phyloP scores from a whole-genome alignment of 2,888 invertebrate species.

The Steinernema scapterisci region DNA sequence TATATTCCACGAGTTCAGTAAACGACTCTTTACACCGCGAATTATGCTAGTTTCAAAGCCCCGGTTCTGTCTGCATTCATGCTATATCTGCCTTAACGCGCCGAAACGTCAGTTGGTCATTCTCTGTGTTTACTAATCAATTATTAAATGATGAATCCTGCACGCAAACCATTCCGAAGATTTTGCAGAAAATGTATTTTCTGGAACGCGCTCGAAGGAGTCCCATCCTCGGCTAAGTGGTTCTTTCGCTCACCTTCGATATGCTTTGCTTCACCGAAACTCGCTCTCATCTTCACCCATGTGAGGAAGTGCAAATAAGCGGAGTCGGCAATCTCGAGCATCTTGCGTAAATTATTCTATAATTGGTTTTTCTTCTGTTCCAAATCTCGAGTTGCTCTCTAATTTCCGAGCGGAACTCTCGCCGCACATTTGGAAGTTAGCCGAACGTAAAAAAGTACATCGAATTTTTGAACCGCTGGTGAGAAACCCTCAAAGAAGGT shows the following conservation, averaged over 20 bases:
- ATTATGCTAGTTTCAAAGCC: not conserved
- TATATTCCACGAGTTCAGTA: not conserved
- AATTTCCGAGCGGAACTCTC: not conserved
- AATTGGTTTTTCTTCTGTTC: conserved; percentile 28
- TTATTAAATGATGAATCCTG: not conserved
- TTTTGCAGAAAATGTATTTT: not conserved
- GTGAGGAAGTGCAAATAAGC: conserved; percentile 1
- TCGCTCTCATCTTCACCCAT: no score
- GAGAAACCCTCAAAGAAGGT: no score
- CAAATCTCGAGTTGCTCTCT: not conserved
- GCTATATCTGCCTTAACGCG: no score
- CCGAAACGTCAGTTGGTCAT: not conserved
- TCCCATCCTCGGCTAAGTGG: no score
- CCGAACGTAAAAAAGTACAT: not conserved
- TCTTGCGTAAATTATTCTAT: conserved; percentile 1
- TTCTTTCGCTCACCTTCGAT: no score
- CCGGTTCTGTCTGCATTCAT: not conserved
- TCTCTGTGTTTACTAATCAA: conserved; percentile 9
- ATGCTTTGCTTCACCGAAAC: no score
- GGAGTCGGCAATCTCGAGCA: not conserved
- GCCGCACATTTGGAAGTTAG: not conserved
- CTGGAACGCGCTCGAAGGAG: no score
- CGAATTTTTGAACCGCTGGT: not conserved
- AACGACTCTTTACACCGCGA: not conserved
- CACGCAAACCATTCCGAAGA: not conserved